These are phyloP conservation scores for Nicator chloris DNA, from an alignment of 2,113 vertebrate genomes.

Conservation along the genomic window DNA sequence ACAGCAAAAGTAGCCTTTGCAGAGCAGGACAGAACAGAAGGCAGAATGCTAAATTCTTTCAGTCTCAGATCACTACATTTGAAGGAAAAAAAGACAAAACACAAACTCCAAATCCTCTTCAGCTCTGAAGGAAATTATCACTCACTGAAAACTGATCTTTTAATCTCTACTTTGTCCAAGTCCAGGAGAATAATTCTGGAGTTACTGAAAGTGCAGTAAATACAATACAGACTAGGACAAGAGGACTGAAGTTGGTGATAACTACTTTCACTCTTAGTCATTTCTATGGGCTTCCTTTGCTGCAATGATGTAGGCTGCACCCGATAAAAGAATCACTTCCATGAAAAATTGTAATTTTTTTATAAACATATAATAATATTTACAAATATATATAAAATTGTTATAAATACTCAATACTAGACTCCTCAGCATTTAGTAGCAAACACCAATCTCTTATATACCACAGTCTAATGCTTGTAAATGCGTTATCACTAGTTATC, in stretches of 20 bases:
- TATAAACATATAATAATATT: neutral
- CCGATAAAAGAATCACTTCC: neutral
- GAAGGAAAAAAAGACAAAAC: neutral
- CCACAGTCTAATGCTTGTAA: neutral
- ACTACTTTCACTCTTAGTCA: neutral
- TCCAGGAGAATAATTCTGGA: neutral
- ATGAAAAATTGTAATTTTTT: neutral
- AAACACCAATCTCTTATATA: neutral
- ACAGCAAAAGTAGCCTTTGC: neutral
- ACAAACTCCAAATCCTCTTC: neutral
- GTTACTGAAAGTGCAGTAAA: neutral
- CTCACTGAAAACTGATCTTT: neutral
- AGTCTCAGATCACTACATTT: neutral
- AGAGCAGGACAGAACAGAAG: neutral
- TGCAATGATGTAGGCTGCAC: neutral
- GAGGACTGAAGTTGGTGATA: neutral
- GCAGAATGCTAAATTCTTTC: neutral
- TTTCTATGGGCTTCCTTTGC: neutral
- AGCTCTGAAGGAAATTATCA: neutral
- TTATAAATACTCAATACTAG: neutral
- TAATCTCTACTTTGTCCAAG: neutral
- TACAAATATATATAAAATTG: neutral
- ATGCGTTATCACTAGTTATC: neutral
- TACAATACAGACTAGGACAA: neutral
- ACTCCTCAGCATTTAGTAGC: neutral